Base-by-base conservation (phyloP, 2,113 vertebrate genomes). In the Zapus hudsonius region DNA sequence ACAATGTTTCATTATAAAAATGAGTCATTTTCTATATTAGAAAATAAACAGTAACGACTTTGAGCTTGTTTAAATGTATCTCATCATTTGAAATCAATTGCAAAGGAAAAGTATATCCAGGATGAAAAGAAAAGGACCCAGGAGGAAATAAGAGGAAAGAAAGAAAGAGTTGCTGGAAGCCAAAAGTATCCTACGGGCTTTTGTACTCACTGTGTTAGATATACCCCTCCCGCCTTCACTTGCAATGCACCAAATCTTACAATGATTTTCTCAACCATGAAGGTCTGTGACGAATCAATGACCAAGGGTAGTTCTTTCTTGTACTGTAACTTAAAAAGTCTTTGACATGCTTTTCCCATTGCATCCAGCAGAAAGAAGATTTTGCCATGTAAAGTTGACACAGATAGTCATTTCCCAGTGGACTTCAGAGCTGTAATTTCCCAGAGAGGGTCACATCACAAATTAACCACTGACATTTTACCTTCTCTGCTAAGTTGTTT, bases 311-410 rank as follows among this genome's bases (percentile, higher is more conserved):
- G 22, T 79, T 76, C 38, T 93, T 92, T 73, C 91, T 91, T 81
- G 44, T 69, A 67, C 55, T 89, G 3, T 76, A 40, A 89, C 38
- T 72, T 20, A 66, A 95, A 82, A 80, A 42, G 0, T 33, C 3
- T 22, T 90, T 83, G 52, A 70, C 69, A 42, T 67, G 69, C 69
- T 82, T 93, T 84, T 88, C 61, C 69, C 69, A 85, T 55, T 92
- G 90, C 92, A 63, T 72, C 38, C 73, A 44, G 40, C 74, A 31
- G 22, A 85, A 36, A 29, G 17, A 70, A 20, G 38, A 85, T 85
- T 92, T 72, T 16, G 2, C n/a, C 40, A 31, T 9, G 7, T 67
- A 73, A 84, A 80, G 20, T 13, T 42, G 55, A 63, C 42, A 82
- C 27, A 84, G 75, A 13, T 61, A 61, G 12, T 25, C 33, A 72